Evolutionary conservation across 2,113 vertebrate genomes (phyloP), one percentile per base, ranked within the genome.

Genomic region (Ochotona curzoniae): DNA sequence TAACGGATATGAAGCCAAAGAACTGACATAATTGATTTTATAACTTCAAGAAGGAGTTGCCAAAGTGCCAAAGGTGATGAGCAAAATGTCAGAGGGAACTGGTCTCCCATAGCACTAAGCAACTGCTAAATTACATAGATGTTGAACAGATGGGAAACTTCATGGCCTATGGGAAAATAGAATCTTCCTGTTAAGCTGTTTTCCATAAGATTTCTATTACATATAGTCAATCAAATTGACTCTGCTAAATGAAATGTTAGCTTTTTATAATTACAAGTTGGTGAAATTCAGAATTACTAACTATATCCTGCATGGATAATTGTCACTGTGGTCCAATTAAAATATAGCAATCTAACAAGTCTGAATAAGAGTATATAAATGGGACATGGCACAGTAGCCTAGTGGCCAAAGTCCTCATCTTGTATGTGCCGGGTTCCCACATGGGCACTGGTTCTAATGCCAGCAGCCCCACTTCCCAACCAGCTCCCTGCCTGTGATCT

Each of bases 231-330:
- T 1, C 21, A n/a, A 57, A 44, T 44, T 44, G 63, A 64, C 44
- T 80, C 74, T 57, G 71, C 66, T 93, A 86, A 71, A 57, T 83
- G 83, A 83, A 91, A 64, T 83, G 76, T 44, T 25, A 49, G 20
- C 54, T 86, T 32, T 70, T 51, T 61, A 26, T 86, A 61, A 85
- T 66, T 85, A 74, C 3, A 86, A 35, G 30, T 84, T 89, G 73
- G 47, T 87, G 20, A 71, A 60, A 82, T 61, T 80, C 61, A 89
- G 74, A 85, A 95, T 80, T 32, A 69, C 8, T 75, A 32, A 85
- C 61, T n/a, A 32, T 85, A 73, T 81, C 87, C 30, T 81, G 18
- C 66, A 91, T 26, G 30, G 84, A 60, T 66, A 79, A 49, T 35
- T 73, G 3, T 5, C 74, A n/a, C 23, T 78, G 47, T 94, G 38